phyloP scores from a whole-genome alignment of 1,140 invertebrate species.

The Trichomalopsis sarcophagae region DNA sequence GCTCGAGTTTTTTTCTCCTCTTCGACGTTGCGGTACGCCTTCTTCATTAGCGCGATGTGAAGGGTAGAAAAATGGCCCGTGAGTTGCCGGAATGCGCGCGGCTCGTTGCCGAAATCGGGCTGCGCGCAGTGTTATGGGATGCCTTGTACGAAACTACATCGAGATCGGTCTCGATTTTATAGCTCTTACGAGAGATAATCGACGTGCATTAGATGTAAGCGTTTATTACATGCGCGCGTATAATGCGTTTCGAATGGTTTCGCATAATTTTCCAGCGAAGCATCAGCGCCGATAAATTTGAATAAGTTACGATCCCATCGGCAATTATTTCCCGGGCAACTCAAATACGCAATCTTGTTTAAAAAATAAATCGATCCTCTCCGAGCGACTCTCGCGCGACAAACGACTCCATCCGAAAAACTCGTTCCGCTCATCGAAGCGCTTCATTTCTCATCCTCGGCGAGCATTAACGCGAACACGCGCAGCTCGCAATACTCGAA shows the following conservation, averaged over 20 bases:
- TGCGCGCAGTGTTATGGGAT: too few relatives aligned
- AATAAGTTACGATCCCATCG: too few relatives aligned
- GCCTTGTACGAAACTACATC: too few relatives aligned
- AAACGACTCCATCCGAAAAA: background rate
- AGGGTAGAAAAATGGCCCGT: background rate
- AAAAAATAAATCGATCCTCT: background rate
- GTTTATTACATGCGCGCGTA: too few relatives aligned
- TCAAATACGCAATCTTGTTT: background rate
- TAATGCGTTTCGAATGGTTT: too few relatives aligned
- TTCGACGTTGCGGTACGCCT: slow-evolving; percentile 10
- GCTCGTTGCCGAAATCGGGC: too few relatives aligned
- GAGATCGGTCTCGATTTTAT: too few relatives aligned
- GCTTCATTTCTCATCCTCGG: background rate
- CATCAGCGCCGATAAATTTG: too few relatives aligned
- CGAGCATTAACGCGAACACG: background rate
- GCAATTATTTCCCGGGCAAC: too few relatives aligned
- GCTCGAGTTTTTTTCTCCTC: slow-evolving; percentile 2
- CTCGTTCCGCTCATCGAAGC: background rate
- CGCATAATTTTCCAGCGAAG: too few relatives aligned
- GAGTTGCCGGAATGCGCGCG: background rate
- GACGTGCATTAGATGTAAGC: too few relatives aligned
- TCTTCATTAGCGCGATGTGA: slow-evolving; percentile 4
- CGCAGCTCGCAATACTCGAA: background rate
- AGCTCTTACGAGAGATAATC: too few relatives aligned
- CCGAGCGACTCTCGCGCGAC: background rate